These are phyloP conservation scores for Porphyrio hochstetteri DNA, from an alignment of 2,113 vertebrate genomes.

Conservation along the genomic window DNA sequence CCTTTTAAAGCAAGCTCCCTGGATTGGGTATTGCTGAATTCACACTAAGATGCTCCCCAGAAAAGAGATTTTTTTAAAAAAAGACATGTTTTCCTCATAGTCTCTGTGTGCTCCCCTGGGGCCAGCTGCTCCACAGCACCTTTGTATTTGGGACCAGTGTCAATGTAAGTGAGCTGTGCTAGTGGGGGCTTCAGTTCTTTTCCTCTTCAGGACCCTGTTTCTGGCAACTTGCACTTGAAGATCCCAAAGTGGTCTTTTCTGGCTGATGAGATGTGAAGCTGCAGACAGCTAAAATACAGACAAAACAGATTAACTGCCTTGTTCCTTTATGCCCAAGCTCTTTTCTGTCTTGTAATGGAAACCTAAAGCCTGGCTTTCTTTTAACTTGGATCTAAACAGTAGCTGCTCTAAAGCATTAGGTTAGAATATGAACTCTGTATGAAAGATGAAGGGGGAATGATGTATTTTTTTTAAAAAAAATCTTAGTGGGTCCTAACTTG, in stretches of 20 bases:
- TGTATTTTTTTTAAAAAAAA: slow-evolving; percentile 57
- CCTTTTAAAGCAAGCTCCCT: not conserved
- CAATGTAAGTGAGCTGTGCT: not conserved
- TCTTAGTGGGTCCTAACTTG: slow-evolving; percentile 69
- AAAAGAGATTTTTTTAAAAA: not conserved
- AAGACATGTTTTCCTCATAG: not conserved
- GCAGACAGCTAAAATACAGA: slow-evolving; percentile 4
- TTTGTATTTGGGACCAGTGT: accelerated
- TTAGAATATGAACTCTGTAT: slow-evolving; percentile 14
- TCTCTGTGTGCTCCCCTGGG: not conserved
- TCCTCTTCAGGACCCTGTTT: not conserved
- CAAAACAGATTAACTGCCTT: not conserved
- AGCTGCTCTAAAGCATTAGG: slow-evolving; percentile 69
- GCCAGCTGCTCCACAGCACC: not conserved
- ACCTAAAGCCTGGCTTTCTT: slow-evolving; percentile 43
- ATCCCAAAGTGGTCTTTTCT: not conserved
- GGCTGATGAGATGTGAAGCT: not conserved
- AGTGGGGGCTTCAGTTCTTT: not conserved
- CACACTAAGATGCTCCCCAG: not conserved
- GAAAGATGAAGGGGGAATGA: slow-evolving; percentile 71
- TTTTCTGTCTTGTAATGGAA: slow-evolving; percentile 25
- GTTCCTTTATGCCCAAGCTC: not conserved
- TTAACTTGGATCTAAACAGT: slow-evolving; percentile 67
- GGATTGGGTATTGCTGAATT: not conserved
- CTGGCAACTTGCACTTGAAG: not conserved